These are phyloP conservation scores for Gonatopus flavifemur DNA, from an alignment of 1,140 invertebrate genomes.

Conservation along the genomic window DNA sequence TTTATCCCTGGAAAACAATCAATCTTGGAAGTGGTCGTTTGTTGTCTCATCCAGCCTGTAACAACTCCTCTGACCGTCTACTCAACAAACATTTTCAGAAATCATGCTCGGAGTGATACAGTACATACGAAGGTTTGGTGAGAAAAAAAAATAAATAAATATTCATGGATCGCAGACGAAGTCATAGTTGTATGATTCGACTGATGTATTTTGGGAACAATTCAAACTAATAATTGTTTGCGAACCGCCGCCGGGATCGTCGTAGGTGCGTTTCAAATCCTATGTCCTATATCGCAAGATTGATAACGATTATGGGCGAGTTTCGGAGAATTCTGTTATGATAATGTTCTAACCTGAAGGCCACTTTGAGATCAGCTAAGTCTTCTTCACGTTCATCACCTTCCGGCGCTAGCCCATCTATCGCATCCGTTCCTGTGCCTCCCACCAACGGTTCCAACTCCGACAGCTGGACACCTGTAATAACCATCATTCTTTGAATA, in stretches of 20 bases:
- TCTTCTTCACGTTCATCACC: conserved; percentile 58
- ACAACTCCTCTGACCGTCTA: too few relatives aligned
- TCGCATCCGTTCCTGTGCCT: conserved; percentile 63
- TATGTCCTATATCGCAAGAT: conserved; percentile 1
- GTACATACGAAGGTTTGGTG: too few relatives aligned
- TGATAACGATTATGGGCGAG: not conserved
- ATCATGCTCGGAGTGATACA: not conserved
- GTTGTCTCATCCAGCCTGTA: too few relatives aligned
- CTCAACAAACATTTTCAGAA: not conserved
- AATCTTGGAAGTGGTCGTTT: conserved; percentile 21
- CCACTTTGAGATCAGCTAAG: conserved; percentile 41
- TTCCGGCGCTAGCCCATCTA: conserved; percentile 61
- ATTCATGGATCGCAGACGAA: too few relatives aligned
- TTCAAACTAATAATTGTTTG: too few relatives aligned
- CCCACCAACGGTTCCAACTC: conserved; percentile 80
- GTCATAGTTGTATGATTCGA: too few relatives aligned
- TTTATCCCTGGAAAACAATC: conserved; percentile 51
- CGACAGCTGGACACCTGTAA: conserved; percentile 55
- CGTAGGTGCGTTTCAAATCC: conserved; percentile 50
- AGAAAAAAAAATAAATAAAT: too few relatives aligned
- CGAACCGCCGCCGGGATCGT: conserved; percentile 43
- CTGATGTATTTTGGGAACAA: too few relatives aligned
- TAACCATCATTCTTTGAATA: conserved; percentile 8
- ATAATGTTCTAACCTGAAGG: conserved; percentile 50
- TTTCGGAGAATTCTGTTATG: not conserved